phyloP scores from a whole-genome alignment of 2,797 vertebrate genomes.

The Petrocephalus schoutedeni region DNA sequence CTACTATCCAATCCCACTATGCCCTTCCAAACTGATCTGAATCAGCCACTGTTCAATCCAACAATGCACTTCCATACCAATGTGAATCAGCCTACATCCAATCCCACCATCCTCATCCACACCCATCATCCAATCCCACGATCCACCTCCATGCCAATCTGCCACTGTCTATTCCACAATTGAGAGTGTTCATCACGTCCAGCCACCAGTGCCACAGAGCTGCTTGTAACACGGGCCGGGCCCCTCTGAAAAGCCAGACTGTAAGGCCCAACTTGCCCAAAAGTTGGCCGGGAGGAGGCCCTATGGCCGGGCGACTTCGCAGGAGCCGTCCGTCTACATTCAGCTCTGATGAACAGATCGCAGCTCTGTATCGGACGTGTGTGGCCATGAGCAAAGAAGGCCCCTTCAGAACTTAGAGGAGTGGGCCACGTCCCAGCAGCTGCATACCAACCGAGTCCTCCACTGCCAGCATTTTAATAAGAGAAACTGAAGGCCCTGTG shows the following conservation, averaged over 20 bases:
- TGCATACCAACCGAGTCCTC: not conserved
- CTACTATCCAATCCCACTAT: not conserved
- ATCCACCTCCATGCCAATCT: not conserved
- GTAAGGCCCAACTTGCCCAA: not conserved
- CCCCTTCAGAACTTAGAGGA: not conserved
- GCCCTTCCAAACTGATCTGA: not conserved
- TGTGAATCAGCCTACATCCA: not conserved
- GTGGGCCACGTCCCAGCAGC: not conserved
- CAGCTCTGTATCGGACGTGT: conserved; percentile 17
- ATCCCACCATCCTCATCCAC: not conserved
- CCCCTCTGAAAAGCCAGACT: not conserved
- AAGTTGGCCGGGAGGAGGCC: not conserved
- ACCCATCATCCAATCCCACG: not conserved
- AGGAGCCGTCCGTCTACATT: conserved; percentile 26
- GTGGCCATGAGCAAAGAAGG: conserved; percentile 16
- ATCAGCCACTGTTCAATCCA: not conserved
- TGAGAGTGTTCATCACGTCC: not conserved
- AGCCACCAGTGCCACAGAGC: not conserved
- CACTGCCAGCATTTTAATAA: not conserved
- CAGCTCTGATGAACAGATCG: conserved; percentile 14
- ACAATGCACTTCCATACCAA: not conserved
- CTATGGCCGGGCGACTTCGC: not conserved
- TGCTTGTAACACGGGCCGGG: no score
- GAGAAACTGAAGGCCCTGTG: not conserved
- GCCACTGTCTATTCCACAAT: not conserved